Conservation (phyloP, 2,113 vertebrate species). For the Psittacara wagleri region DNA sequence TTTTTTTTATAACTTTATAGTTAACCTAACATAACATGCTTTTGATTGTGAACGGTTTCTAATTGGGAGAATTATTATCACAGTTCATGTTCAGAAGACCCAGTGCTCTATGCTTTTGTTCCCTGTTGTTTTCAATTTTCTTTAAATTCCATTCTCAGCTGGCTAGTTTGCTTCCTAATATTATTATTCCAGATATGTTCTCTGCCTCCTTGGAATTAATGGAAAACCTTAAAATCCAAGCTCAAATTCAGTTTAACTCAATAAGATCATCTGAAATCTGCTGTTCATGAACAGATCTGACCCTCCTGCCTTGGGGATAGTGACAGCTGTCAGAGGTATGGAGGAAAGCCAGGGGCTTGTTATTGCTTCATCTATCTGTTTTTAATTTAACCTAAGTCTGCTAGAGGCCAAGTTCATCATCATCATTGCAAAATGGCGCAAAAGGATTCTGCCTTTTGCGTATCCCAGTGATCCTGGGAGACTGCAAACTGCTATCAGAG, state of each 20-base stretch:
- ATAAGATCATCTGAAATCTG: neutral
- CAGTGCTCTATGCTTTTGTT: neutral
- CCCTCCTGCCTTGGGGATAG: neutral
- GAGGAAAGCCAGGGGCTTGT: neutral
- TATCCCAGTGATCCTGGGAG: neutral
- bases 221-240: neutral
- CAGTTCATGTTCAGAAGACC: neutral
- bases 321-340: neutral
- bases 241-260: neutral
- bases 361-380: neutral
- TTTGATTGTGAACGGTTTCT: slow-evolving; percentile 25
- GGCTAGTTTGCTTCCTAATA: neutral
- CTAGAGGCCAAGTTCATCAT: neutral
- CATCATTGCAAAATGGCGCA: neutral
- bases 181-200: neutral
- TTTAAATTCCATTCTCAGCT: slow-evolving; percentile 3
- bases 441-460: neutral
- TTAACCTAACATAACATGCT: neutral
- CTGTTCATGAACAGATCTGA: neutral
- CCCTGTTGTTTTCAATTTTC: slow-evolving; percentile 2
- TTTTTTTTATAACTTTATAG: neutral
- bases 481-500: neutral
- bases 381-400: neutral
- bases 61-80: slow-evolving; percentile 28
- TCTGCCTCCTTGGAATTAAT: neutral